A percentile compares a stretch with the other conserved stretches of the same genome.
Conservation (phyloP, 92 coral and sea anemone genomes). For the Zoanthus solanderi region DNA sequence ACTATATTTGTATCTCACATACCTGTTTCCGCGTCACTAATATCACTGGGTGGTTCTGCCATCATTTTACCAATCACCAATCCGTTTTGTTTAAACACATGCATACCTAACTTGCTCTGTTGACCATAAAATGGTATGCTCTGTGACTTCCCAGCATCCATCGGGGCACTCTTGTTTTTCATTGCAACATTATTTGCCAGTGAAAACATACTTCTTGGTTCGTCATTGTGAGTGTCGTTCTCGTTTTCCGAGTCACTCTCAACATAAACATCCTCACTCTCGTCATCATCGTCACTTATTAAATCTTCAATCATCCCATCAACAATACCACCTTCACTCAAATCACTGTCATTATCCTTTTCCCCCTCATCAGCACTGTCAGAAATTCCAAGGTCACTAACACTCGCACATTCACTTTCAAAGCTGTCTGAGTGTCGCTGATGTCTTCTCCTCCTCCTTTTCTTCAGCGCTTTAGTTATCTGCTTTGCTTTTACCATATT, state of each 20-base stretch:
- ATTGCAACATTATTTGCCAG: constrained; percentile 34
- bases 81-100: constrained; percentile 72
- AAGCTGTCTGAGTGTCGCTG: constrained; percentile 74
- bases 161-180: constrained; percentile 33
- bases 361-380: constrained; percentile 73
- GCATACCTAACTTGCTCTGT: constrained; percentile 34
- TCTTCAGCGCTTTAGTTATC: constrained; percentile 78
- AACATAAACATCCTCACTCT: constrained; percentile 88
- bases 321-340: constrained; percentile 95
- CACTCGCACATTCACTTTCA: constrained; percentile 84
- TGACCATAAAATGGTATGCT: constrained; percentile 44
- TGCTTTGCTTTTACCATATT: constrained; percentile 70
- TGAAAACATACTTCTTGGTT: constrained; percentile 60
- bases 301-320: constrained; percentile 75
- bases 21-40: constrained; percentile 93
- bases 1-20: not conserved
- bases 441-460: constrained; percentile 87
- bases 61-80: constrained; percentile 67
- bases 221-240: constrained; percentile 29
- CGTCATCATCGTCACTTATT: constrained; percentile 84
- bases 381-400: constrained; percentile 78
- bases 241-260: constrained; percentile 89
- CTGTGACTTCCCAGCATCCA: constrained; percentile 64
- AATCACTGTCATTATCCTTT: constrained; percentile 80
- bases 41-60: constrained; percentile 78